A percentile compares a stretch with the other conserved stretches of the same genome.
These are phyloP conservation scores for Phalloptychus januarius DNA, from an alignment of 2,797 vertebrate genomes.

Conservation along the genomic window DNA sequence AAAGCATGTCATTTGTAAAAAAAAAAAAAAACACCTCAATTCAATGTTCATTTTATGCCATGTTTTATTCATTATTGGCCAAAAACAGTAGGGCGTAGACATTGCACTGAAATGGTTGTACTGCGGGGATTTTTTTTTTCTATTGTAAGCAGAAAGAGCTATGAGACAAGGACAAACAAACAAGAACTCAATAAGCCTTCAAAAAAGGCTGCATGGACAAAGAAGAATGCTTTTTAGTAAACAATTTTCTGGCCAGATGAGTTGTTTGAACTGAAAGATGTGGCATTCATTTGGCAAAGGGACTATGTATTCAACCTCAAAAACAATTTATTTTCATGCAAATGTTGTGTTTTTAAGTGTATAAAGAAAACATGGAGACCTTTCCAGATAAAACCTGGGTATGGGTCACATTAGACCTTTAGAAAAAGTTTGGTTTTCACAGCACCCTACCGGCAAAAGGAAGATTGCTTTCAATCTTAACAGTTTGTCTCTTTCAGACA, in stretches of 20 bases:
- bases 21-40: background rate
- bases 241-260: background rate
- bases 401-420: background rate
- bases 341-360: background rate
- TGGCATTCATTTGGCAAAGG: slow-evolving; percentile 6
- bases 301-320: background rate
- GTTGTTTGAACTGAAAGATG: slow-evolving; percentile 2
- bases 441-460: background rate
- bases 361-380: background rate
- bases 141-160: background rate
- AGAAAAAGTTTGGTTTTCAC: background rate
- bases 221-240: slow-evolving; percentile 1
- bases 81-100: background rate
- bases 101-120: background rate
- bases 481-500: background rate
- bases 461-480: background rate
- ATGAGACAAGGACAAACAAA: background rate
- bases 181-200: background rate
- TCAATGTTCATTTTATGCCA: background rate
- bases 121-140: background rate
- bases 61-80: background rate
- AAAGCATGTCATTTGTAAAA: background rate
- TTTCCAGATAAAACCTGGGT: slow-evolving; percentile 2
- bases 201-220: background rate
- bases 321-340: background rate